Conservation (phyloP, 2,113 vertebrate species). For the Pipa parva region DNA sequence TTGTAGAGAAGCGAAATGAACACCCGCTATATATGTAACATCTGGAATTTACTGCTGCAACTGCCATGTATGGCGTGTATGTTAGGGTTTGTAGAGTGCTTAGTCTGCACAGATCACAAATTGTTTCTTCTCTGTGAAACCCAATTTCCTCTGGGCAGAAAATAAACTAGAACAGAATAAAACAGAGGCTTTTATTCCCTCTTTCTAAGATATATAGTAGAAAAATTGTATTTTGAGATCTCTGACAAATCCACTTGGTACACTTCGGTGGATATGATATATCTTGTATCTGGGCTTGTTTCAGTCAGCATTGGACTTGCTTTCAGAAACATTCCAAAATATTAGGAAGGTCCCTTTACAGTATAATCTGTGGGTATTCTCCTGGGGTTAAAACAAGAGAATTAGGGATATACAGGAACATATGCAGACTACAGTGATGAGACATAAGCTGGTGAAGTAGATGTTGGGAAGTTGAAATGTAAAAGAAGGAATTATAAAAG, state of each 20-base stretch:
- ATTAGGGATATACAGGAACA: too few relatives aligned
- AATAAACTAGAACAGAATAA: slow-evolving; percentile 50
- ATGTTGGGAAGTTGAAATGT: too few relatives aligned
- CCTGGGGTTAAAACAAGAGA: too few relatives aligned
- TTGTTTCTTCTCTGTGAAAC: slow-evolving; percentile 51
- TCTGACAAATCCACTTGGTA: slow-evolving; percentile 43
- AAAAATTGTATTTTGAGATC: slow-evolving; percentile 47
- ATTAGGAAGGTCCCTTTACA: too few relatives aligned
- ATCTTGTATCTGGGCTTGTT: too few relatives aligned
- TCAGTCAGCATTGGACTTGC: too few relatives aligned
- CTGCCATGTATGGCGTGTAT: slow-evolving; percentile 7
- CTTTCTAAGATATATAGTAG: slow-evolving; percentile 40
- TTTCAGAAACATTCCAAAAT: too few relatives aligned
- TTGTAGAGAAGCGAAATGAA: background rate
- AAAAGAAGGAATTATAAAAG: too few relatives aligned
- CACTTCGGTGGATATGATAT: slow-evolving; percentile 46
- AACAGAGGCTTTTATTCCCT: slow-evolving; percentile 48
- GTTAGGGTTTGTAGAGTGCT: slow-evolving; percentile 52
- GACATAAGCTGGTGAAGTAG: too few relatives aligned
- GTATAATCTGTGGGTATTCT: too few relatives aligned
- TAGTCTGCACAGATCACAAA: slow-evolving; percentile 50
- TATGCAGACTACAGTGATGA: too few relatives aligned
- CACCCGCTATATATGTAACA: background rate
- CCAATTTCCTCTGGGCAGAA: slow-evolving; percentile 54
- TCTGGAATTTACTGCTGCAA: background rate